Percentiles rank a stretch among this genome's conserved stretches.
These are phyloP conservation scores for Anolis apletophallus DNA, from an alignment of 2,797 vertebrate genomes.

Conservation along the genomic window DNA sequence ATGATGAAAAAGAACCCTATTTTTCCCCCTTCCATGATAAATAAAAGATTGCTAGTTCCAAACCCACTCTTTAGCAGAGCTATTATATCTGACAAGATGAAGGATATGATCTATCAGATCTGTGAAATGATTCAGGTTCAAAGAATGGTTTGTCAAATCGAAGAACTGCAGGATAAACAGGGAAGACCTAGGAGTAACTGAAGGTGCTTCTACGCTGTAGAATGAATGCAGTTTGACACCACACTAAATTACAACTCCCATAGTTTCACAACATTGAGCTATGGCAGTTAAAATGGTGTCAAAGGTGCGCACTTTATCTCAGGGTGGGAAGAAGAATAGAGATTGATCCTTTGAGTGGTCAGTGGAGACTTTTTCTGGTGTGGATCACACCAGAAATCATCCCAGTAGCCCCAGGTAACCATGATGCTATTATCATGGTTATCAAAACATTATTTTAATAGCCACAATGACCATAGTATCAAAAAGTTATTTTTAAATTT, in stretches of 20 bases:
- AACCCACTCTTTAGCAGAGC: background rate
- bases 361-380: background rate
- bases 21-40: slow-evolving; percentile 16
- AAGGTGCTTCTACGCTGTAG: too few relatives aligned
- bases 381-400: background rate
- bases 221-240: too few relatives aligned
- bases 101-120: background rate
- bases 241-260: too few relatives aligned
- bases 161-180: accelerated
- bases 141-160: slow-evolving; percentile 22
- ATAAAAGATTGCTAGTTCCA: slow-evolving; percentile 18
- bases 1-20: background rate
- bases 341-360: background rate
- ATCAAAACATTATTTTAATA: too few relatives aligned
- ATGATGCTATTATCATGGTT: too few relatives aligned
- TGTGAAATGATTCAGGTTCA: background rate
- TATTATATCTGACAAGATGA: background rate
- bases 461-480: background rate
- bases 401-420: background rate
- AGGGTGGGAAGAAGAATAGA: too few relatives aligned
- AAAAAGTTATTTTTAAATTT: background rate
- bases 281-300: too few relatives aligned
- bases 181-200: background rate
- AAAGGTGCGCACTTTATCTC: too few relatives aligned
- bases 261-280: too few relatives aligned